Percentiles rank a stretch among this genome's conserved stretches.
Conservation (phyloP, 2,888 invertebrate genomes). For the Drosophila basisetae region DNA sequence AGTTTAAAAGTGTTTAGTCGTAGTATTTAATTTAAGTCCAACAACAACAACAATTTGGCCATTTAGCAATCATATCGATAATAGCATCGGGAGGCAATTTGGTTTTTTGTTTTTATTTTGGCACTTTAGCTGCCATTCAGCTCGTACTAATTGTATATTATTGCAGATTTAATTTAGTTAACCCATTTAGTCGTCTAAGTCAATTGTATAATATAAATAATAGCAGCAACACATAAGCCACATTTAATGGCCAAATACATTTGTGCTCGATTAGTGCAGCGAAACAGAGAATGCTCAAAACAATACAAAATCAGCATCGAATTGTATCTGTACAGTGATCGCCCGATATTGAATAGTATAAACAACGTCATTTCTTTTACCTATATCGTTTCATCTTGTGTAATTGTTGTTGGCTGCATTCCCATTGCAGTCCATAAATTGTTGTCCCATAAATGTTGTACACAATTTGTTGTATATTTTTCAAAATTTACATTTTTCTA, state of each 20-base stretch:
- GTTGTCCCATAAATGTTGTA: neutral
- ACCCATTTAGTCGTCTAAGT: constrained; percentile 12
- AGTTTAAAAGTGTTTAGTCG: constrained; percentile 24
- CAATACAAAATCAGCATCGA: neutral
- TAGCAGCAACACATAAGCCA: neutral
- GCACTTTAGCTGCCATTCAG: constrained; percentile 9
- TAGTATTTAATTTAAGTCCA: constrained; percentile 26
- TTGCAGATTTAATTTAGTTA: constrained; percentile 20
- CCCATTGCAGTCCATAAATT: too few relatives aligned
- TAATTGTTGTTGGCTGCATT: neutral
- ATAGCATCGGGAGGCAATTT: constrained; percentile 36
- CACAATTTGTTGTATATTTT: neutral
- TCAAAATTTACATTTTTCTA: too few relatives aligned
- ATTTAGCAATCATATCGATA: constrained; percentile 29
- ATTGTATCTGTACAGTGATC: neutral
- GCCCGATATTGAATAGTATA: neutral
- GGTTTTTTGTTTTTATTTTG: constrained; percentile 1
- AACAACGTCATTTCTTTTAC: neutral
- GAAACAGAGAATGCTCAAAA: constrained; percentile 8
- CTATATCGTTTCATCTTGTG: neutral
- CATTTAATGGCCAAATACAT: neutral
- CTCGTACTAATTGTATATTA: constrained; percentile 21
- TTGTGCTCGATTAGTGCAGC: constrained; percentile 19
- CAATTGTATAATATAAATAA: constrained; percentile 18
- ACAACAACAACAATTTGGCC: constrained; percentile 4